Percentiles rank a stretch among this genome's conserved stretches.
Evolutionary conservation across 2,888 invertebrate species (phyloP).

Genomic region (Capitulum mitella): DNA sequence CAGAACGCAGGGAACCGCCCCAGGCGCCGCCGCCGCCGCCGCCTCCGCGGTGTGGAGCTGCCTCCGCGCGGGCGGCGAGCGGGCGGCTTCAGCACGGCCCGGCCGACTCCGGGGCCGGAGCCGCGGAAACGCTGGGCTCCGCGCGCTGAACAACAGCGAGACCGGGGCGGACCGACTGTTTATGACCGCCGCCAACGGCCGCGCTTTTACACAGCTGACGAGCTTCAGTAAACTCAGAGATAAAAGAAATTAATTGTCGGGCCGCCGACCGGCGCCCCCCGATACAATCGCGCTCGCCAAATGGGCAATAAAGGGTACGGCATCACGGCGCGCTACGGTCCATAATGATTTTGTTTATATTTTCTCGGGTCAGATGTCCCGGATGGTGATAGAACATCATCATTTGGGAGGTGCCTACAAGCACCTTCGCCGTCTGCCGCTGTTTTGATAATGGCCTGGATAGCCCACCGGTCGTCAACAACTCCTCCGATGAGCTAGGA

Average conservation of each 20-base stretch:
- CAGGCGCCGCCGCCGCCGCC: neutral
- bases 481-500: neutral
- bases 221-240: neutral
- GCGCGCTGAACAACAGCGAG: neutral
- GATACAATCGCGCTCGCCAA: neutral
- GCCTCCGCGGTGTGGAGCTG: neutral
- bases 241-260: constrained; percentile 11
- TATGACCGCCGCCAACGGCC: neutral
- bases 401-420: neutral
- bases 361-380: neutral
- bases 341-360: constrained; percentile 22
- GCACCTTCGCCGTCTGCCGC: neutral
- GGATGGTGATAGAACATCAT: constrained; percentile 13
- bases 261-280: neutral
- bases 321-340: neutral
- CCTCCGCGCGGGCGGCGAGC: neutral
- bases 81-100: neutral
- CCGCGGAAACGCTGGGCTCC: neutral
- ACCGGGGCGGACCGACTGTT: neutral
- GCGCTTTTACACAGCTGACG: neutral
- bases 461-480: neutral
- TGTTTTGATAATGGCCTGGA: neutral
- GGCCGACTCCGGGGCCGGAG: neutral
- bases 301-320: constrained; percentile 14
- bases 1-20: neutral